A percentile compares a stretch with the other conserved stretches of the same genome.
phyloP scores from a whole-genome alignment of 2,888 invertebrate species.

The Cheilosia soror region DNA sequence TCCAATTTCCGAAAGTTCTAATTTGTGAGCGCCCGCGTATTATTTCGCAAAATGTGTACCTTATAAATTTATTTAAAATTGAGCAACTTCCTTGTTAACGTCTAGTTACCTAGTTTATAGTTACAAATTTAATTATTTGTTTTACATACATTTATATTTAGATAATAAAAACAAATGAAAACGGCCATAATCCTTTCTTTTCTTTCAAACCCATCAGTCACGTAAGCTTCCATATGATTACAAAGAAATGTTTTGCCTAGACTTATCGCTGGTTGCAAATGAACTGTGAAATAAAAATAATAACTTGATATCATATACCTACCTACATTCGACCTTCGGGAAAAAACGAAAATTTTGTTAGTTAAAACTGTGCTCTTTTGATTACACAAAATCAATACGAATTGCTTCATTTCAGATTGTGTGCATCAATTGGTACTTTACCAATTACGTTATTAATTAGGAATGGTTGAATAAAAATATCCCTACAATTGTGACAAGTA shows the following conservation, averaged over 20 bases:
- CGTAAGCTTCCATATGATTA: slow-evolving; percentile 41
- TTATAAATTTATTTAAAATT: too few species aligned
- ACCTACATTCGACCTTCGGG: slow-evolving; percentile 12
- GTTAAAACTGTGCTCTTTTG: not conserved
- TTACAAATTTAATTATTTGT: too few species aligned
- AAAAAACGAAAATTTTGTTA: slow-evolving; percentile 6
- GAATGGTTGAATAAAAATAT: too few species aligned
- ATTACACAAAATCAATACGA: slow-evolving; percentile 25
- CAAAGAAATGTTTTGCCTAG: slow-evolving; percentile 38
- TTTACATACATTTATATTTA: not conserved
- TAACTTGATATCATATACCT: slow-evolving; percentile 14
- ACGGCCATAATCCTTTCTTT: slow-evolving; percentile 6
- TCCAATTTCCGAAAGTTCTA: too few species aligned
- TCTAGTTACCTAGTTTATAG: too few species aligned
- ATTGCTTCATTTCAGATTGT: not conserved
- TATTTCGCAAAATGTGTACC: too few species aligned
- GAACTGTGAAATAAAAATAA: slow-evolving; percentile 59
- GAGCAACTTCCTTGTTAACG: not conserved
- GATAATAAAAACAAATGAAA: slow-evolving; percentile 1
- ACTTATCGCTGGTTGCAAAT: slow-evolving; percentile 31
- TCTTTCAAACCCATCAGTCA: slow-evolving; percentile 34
- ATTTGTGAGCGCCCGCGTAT: too few species aligned
- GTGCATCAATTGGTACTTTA: not conserved
- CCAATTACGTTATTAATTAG: not conserved
- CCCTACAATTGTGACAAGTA: too few species aligned